phyloP scores from a whole-genome alignment of 2,113 vertebrate species.

The Hippocampus comes region DNA sequence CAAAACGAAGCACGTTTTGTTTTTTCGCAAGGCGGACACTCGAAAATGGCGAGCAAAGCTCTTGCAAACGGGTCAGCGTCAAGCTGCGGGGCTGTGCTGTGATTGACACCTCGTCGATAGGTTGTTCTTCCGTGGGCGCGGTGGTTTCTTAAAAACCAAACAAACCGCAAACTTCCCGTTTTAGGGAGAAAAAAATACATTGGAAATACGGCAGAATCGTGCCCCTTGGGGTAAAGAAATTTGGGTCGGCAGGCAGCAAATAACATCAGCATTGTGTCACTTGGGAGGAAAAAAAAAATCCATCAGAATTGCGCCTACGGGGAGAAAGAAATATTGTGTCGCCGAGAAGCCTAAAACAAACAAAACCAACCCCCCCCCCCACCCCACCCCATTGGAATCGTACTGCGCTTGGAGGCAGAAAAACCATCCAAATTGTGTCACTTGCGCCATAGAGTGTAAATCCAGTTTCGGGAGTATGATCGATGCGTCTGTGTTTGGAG shows the following conservation, averaged over 20 bases:
- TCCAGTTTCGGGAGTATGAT: slow-evolving; percentile 9
- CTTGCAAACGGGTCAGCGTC: too few species aligned
- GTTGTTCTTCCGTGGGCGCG: neutral
- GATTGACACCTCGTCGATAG: neutral
- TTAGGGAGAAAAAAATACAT: too few species aligned
- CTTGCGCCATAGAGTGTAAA: neutral
- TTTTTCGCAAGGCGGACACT: too few species aligned
- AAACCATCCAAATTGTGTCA: neutral
- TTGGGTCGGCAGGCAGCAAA: neutral
- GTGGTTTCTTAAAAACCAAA: neutral
- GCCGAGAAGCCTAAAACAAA: neutral
- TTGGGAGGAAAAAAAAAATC: neutral
- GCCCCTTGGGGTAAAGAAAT: neutral
- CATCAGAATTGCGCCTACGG: neutral
- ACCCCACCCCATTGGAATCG: neutral
- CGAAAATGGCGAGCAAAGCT: too few species aligned
- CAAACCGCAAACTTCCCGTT: neutral
- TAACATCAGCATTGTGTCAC: neutral
- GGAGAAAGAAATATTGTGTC: neutral
- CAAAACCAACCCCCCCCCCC: too few species aligned
- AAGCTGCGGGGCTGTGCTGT: too few species aligned
- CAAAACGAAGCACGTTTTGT: too few species aligned
- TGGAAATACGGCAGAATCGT: neutral
- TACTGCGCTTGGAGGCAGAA: neutral
- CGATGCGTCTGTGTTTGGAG: slow-evolving; percentile 27